Conservation (phyloP, 2,113 vertebrate species). For the Cololabis saira region DNA sequence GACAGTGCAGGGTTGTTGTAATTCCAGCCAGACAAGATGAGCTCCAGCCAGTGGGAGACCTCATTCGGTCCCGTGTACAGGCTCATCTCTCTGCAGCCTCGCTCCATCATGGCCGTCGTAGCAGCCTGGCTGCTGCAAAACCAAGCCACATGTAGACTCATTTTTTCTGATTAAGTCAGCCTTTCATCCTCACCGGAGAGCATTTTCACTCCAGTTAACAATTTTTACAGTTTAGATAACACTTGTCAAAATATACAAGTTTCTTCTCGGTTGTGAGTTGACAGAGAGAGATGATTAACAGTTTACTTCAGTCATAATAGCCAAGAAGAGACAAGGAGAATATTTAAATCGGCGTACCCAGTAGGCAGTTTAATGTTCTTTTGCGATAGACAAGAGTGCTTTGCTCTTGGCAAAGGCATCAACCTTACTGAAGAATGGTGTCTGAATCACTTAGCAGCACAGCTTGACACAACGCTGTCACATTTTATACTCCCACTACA, state of each 20-base stretch:
- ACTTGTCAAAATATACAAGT: conserved; percentile 47
- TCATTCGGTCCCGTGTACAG: conserved; percentile 68
- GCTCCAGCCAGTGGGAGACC: conserved; percentile 63
- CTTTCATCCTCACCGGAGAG: conserved; percentile 54
- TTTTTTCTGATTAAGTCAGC: conserved; percentile 68
- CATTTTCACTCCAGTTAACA: conserved; percentile 54
- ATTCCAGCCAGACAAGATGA: conserved; percentile 66
- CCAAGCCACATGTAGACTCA: conserved; percentile 58
- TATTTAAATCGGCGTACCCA: conserved; percentile 25
- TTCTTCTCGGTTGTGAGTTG: conserved; percentile 28
- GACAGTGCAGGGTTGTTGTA: conserved; percentile 50
- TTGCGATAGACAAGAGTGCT: conserved; percentile 19
- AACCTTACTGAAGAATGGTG: conserved; percentile 24
- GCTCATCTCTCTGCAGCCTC: conserved; percentile 52
- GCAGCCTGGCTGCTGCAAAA: conserved; percentile 61
- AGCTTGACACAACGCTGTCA: conserved; percentile 27
- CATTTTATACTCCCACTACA: conserved; percentile 15
- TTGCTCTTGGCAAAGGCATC: conserved; percentile 38
- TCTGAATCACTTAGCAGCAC: conserved; percentile 23
- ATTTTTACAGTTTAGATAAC: conserved; percentile 68
- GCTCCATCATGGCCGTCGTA: conserved; percentile 36
- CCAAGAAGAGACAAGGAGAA: conserved; percentile 22
- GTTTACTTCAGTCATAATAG: conserved; percentile 23
- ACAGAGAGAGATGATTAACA: conserved; percentile 42
- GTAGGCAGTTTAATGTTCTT: conserved; percentile 31